These are phyloP conservation scores for Thymallus thymallus DNA, from an alignment of 2,113 vertebrate genomes.

Conservation along the genomic window DNA sequence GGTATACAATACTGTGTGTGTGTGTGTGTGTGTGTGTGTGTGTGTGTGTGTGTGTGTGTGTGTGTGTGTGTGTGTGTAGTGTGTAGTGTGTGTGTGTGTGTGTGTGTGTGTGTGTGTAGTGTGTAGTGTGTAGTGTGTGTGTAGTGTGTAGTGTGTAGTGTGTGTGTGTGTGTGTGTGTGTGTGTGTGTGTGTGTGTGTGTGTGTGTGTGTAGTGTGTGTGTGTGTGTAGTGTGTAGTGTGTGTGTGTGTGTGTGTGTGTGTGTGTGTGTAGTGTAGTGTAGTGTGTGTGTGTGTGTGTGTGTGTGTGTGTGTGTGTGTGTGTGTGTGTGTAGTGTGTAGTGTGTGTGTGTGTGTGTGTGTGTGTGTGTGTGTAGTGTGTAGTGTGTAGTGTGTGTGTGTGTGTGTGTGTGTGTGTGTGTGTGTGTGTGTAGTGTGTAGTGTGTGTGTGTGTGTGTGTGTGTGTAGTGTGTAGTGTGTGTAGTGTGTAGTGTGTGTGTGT, in stretches of 20 bases:
- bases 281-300: slow-evolving; percentile 7
- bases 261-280: no score
- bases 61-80: slow-evolving; percentile 10
- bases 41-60: slow-evolving; percentile 1
- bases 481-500: slow-evolving; percentile 2
- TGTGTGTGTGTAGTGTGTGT: neutral
- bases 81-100: neutral
- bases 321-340: slow-evolving; percentile 17
- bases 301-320: slow-evolving; percentile 2
- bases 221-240: no score
- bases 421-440: slow-evolving; percentile 5
- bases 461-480: slow-evolving; percentile 1
- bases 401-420: slow-evolving; percentile 5
- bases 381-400: no score
- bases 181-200: neutral
- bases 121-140: slow-evolving; percentile 17
- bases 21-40: slow-evolving; percentile 3
- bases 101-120: slow-evolving; percentile 14
- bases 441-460: slow-evolving; percentile 4
- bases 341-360: no score
- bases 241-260: slow-evolving; percentile 10
- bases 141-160: slow-evolving; percentile 1
- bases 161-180: neutral
- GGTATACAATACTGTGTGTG: no score
- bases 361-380: slow-evolving; percentile 2